Evolutionary conservation across 2,797 vertebrate genomes (phyloP), one percentile per base, ranked within the genome.

Genomic region (Diplodus sargus): DNA sequence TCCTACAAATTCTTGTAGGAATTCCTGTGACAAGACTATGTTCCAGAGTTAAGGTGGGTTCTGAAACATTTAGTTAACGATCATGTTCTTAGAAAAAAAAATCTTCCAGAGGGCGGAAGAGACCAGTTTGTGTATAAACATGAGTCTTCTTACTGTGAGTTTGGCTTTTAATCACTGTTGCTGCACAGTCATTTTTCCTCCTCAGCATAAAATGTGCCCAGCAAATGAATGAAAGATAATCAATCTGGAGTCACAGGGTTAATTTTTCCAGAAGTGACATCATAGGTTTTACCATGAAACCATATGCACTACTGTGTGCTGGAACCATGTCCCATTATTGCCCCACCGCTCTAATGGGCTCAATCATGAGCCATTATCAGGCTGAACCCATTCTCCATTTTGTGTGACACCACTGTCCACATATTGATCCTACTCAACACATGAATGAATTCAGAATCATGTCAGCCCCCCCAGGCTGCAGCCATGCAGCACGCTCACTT

Each of bases 371-470:
- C 74, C 86, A 85, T 85, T 79, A 65, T 74, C 63, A 64, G 67
- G 18, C 5, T 34, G 48, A 61, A 42, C 34, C 67, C 51, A 56
- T 73, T 79, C 47, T 84, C 76, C 51, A 58, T 69, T 72, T 64
- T 78, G 76, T 63, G 81, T 73, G 68, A 85, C 57, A 85, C 70
- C 54, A 47, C 65, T 39, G 69, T 85, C 81, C 78, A 76, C 66
- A 62, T 83, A 85, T 85, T 63, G 84, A 85, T 88, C 61, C 20
- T 25, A 0, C 34, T 62, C 15, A 43, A 53, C 69, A 74, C 64
- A 70, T 53, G 20, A 49, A 67, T 51, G 63, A 74, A 65, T 78
- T 81, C 77, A 63, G 12, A 70, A 43, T 53, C 78, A 59, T 47
- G 51, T 39, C 68, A 58, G 74, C 70, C 39, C 61, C 69, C 34